These are phyloP conservation scores for Anarsia innoxiella DNA, from an alignment of 2,888 invertebrate genomes.

Conservation along the genomic window DNA sequence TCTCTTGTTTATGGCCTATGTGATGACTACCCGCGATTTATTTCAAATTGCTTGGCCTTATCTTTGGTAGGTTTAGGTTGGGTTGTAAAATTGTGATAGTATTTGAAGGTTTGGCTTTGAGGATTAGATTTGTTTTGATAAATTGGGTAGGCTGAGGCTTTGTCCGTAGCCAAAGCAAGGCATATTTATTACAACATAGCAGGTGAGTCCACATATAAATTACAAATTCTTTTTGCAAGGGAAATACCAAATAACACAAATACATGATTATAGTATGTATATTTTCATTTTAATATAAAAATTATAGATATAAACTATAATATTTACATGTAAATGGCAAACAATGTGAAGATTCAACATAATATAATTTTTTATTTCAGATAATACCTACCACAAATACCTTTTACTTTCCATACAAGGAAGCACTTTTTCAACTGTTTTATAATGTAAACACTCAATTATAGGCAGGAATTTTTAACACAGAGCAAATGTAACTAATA, in stretches of 20 bases:
- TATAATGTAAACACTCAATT: too few species aligned
- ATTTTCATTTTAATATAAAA: constrained; percentile 71
- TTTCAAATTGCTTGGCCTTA: background rate
- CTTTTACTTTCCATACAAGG: too few species aligned
- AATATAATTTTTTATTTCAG: background rate
- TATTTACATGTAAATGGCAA: constrained; percentile 73
- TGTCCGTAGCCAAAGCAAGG: too few species aligned
- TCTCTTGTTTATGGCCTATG: constrained; percentile 2
- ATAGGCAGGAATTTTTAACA: too few species aligned
- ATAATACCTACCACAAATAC: too few species aligned
- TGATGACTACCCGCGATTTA: constrained; percentile 4
- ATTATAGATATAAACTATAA: constrained; percentile 66
- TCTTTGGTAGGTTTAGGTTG: background rate
- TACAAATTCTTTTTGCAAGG: too few species aligned
- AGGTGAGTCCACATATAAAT: too few species aligned
- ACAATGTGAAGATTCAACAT: constrained; percentile 50
- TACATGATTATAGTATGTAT: constrained; percentile 48
- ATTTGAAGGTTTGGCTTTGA: background rate
- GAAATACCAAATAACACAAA: constrained; percentile 3
- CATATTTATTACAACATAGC: too few species aligned
- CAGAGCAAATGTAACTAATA: too few species aligned
- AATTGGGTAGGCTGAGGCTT: too few species aligned
- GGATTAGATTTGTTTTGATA: too few species aligned
- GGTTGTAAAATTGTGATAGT: background rate
- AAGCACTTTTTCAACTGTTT: too few species aligned